Percentiles rank a stretch among this genome's conserved stretches.
These are phyloP conservation scores for Thymelicus lineola DNA, from an alignment of 2,888 invertebrate species.

Conservation along the genomic window DNA sequence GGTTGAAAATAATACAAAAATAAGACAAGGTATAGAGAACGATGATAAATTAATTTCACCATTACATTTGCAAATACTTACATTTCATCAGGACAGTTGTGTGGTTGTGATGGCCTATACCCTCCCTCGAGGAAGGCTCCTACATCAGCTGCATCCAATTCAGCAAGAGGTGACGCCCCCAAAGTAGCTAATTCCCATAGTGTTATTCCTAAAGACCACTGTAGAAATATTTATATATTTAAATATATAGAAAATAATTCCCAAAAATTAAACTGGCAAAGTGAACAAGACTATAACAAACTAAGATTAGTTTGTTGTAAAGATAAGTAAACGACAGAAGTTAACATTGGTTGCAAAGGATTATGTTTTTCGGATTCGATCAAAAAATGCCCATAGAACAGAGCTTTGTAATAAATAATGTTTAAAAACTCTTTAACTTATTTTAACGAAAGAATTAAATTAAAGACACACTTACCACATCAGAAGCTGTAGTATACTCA, in stretches of 20 bases:
- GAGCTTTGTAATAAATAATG: not conserved
- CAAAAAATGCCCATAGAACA: too few relatives aligned
- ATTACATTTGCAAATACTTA: constrained; percentile 80
- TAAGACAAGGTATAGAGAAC: too few relatives aligned
- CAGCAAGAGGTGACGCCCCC: constrained; percentile 95
- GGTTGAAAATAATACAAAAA: too few relatives aligned
- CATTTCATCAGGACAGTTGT: constrained; percentile 98
- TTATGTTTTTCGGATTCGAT: too few relatives aligned
- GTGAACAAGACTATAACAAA: too few relatives aligned
- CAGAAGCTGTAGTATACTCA: constrained; percentile 93
- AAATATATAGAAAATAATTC: not conserved
- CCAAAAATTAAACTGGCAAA: too few relatives aligned
- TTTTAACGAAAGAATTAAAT: not conserved
- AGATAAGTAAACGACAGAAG: too few relatives aligned
- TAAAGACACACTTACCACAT: constrained; percentile 88
- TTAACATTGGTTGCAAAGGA: too few relatives aligned
- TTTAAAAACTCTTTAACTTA: not conserved
- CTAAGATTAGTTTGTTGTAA: too few relatives aligned
- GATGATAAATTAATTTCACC: not conserved
- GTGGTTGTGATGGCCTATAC: constrained; percentile 95
- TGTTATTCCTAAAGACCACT: constrained; percentile 98
- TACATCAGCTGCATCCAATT: constrained; percentile 97
- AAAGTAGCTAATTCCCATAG: constrained; percentile 97
- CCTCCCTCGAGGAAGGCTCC: constrained; percentile 94
- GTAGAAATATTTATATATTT: constrained; percentile 32